phyloP scores from a whole-genome alignment of 2,797 vertebrate species.

The Micrastur ruficollis region DNA sequence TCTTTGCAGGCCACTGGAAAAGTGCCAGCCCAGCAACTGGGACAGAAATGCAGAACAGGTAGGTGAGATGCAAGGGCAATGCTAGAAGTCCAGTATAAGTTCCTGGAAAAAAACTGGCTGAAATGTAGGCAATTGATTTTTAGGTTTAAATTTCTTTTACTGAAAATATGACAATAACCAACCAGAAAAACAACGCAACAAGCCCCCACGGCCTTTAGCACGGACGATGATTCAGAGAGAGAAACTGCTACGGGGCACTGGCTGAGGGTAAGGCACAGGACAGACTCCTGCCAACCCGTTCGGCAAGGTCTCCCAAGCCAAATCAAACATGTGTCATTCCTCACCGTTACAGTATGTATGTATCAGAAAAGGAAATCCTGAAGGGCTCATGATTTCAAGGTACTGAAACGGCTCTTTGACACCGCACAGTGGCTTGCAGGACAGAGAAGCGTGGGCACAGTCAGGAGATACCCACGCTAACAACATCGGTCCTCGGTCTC shows the following conservation, averaged over 20 bases:
- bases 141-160: neutral
- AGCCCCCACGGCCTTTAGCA: neutral
- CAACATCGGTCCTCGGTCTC: fast-evolving
- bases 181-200: neutral
- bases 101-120: neutral
- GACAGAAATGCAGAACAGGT: neutral
- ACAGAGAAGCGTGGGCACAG: neutral
- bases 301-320: neutral
- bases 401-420: neutral
- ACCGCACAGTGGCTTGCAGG: neutral
- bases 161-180: neutral
- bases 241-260: neutral
- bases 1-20: neutral
- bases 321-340: neutral
- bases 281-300: neutral
- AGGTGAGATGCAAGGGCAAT: neutral
- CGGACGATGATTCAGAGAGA: neutral
- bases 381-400: neutral
- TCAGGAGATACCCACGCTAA: fast-evolving
- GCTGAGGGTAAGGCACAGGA: neutral
- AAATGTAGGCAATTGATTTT: neutral
- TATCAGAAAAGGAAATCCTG: neutral
- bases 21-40: neutral
- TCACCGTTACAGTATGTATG: fast-evolving
- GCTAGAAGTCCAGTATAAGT: neutral